Percentiles rank a stretch among this genome's conserved stretches.
Evolutionary conservation across 1,140 invertebrate genomes (phyloP).

Genomic region (Panonychus citri): DNA sequence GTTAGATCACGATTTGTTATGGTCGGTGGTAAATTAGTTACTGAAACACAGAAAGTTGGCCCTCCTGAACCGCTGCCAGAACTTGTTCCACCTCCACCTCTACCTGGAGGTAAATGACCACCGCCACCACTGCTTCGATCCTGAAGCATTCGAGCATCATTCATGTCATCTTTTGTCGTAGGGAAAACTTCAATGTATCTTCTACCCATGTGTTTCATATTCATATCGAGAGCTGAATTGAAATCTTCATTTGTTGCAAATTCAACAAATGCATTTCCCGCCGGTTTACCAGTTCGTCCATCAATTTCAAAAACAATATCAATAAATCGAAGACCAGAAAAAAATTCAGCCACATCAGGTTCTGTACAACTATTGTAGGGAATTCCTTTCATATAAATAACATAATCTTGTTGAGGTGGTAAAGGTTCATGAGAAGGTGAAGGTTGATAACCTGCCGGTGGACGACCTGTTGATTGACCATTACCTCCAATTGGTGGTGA

Average conservation of each 20-base stretch:
- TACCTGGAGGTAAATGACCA: background rate
- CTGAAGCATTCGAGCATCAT: background rate
- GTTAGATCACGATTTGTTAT: conserved; percentile 48
- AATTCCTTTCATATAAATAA: conserved; percentile 37
- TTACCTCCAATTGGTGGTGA: background rate
- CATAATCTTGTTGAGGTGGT: conserved; percentile 10
- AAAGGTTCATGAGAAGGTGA: no score
- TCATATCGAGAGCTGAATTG: conserved; percentile 17
- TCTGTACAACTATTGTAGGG: conserved; percentile 43
- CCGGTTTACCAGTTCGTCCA: conserved; percentile 24
- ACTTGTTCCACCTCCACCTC: no score
- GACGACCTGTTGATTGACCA: background rate
- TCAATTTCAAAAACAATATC: conserved; percentile 39
- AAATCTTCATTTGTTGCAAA: conserved; percentile 40
- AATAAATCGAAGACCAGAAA: conserved; percentile 39
- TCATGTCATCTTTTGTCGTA: conserved; percentile 12
- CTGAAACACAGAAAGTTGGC: conserved; percentile 33
- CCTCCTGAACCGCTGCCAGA: no score
- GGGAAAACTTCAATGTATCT: conserved; percentile 18
- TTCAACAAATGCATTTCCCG: conserved; percentile 41
- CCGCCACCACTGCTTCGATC: background rate
- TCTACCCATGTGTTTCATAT: conserved; percentile 18
- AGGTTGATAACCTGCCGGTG: background rate
- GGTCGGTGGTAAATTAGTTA: conserved; percentile 46
- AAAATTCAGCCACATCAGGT: conserved; percentile 47